These are phyloP conservation scores for Cephus pygmeus DNA, from an alignment of 2,888 invertebrate genomes.

Conservation along the genomic window DNA sequence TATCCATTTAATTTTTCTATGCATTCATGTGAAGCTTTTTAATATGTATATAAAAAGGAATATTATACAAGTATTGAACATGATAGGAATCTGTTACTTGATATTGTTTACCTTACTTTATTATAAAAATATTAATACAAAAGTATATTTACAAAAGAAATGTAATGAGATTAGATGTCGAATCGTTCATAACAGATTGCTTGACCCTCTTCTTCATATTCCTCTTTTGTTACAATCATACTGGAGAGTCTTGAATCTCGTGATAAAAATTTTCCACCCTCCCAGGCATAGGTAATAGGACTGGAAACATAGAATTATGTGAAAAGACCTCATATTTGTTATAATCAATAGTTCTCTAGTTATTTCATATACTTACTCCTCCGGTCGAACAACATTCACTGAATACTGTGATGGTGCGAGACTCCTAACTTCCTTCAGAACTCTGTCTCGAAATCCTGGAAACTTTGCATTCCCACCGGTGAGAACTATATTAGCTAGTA, in stretches of 20 bases:
- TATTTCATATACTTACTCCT: slow-evolving; percentile 69
- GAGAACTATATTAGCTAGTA: slow-evolving; percentile 86
- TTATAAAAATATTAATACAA: neutral
- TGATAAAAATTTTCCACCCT: slow-evolving; percentile 84
- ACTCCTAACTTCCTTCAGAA: slow-evolving; percentile 82
- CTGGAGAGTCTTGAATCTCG: slow-evolving; percentile 79
- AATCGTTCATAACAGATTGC: slow-evolving; percentile 70
- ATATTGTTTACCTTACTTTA: neutral
- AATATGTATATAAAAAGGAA: neutral
- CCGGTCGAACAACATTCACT: slow-evolving; percentile 78
- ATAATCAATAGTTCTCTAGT: neutral
- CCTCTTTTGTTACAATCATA: slow-evolving; percentile 81
- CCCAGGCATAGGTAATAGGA: slow-evolving; percentile 88
- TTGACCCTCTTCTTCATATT: slow-evolving; percentile 90
- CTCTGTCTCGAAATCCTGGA: slow-evolving; percentile 84
- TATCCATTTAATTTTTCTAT: neutral
- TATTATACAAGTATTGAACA: neutral
- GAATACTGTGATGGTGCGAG: slow-evolving; percentile 82
- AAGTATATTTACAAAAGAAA: neutral
- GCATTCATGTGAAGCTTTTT: neutral
- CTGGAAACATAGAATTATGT: slow-evolving; percentile 65
- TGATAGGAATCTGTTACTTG: neutral
- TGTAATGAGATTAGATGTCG: slow-evolving; percentile 58
- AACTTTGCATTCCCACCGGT: slow-evolving; percentile 86
- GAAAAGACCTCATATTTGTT: neutral